Conservation (phyloP, 2,797 vertebrate genomes). For the Gallinago stenura region DNA sequence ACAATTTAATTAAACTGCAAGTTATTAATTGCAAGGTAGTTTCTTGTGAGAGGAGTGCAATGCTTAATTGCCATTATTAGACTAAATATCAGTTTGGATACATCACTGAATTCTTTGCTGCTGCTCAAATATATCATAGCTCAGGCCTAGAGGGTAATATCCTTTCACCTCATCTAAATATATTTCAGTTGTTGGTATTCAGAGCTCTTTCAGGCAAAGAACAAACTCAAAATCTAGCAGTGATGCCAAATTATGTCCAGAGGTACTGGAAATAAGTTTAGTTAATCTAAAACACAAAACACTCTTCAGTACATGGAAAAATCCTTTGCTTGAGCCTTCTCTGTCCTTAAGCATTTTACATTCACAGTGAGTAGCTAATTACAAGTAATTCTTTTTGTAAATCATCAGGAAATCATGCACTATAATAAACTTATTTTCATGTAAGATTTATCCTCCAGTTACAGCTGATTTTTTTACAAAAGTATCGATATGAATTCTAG, state of each 20-base stretch:
- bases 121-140: background rate
- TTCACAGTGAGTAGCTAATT: background rate
- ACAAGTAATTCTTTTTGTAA: background rate
- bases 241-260: background rate
- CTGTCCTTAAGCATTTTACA: background rate
- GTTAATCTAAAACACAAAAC: background rate
- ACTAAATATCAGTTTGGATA: background rate
- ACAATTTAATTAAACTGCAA: background rate
- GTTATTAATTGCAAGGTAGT: slow-evolving; percentile 9
- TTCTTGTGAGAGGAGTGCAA: background rate
- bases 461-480: background rate
- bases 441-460: background rate
- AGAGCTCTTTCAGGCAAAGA: background rate
- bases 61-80: slow-evolving; percentile 17
- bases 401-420: background rate
- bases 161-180: too few relatives aligned
- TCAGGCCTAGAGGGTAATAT: background rate
- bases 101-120: background rate
- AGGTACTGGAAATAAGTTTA: background rate
- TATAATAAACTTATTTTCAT: background rate
- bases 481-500: background rate
- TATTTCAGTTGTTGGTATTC: background rate
- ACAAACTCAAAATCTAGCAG: background rate
- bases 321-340: background rate
- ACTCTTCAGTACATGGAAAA: background rate